A percentile compares a stretch with the other conserved stretches of the same genome.
Conservation (phyloP, 1,140 invertebrate species). For the Pentalonia nigronervosa region DNA sequence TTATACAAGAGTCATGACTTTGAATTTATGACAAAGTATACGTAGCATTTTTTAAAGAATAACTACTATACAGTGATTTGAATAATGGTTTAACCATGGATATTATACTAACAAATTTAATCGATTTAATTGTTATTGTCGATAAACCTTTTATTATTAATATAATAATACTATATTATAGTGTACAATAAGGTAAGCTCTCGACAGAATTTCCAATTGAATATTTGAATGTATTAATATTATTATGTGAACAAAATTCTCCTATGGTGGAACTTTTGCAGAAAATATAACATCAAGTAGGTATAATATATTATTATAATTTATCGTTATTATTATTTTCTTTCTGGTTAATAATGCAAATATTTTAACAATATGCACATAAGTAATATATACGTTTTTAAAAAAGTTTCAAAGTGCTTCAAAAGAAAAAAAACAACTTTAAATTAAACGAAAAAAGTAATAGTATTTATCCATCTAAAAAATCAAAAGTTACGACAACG, state of each 20-base stretch:
- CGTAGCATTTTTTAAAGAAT: neutral
- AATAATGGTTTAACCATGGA: neutral
- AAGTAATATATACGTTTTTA: neutral
- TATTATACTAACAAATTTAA: no score
- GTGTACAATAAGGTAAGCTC: no score
- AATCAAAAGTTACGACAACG: slow-evolving; percentile 39
- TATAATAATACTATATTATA: no score
- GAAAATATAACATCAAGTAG: neutral
- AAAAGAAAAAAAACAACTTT: slow-evolving; percentile 4
- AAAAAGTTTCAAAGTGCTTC: neutral
- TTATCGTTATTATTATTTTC: neutral
- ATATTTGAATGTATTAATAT: neutral
- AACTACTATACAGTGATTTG: neutral
- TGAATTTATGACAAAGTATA: neutral
- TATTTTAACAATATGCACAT: neutral
- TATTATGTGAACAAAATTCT: neutral
- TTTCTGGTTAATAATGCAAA: neutral
- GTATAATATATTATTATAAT: neutral
- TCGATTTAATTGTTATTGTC: neutral
- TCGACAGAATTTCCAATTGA: no score
- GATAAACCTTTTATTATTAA: neutral
- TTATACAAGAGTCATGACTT: neutral
- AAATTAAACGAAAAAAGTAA: slow-evolving; percentile 37
- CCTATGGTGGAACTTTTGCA: neutral
- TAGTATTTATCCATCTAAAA: slow-evolving; percentile 25